These are phyloP conservation scores for Cyprinodon brontotheroides DNA, from an alignment of 2,113 vertebrate species.

Conservation along the genomic window DNA sequence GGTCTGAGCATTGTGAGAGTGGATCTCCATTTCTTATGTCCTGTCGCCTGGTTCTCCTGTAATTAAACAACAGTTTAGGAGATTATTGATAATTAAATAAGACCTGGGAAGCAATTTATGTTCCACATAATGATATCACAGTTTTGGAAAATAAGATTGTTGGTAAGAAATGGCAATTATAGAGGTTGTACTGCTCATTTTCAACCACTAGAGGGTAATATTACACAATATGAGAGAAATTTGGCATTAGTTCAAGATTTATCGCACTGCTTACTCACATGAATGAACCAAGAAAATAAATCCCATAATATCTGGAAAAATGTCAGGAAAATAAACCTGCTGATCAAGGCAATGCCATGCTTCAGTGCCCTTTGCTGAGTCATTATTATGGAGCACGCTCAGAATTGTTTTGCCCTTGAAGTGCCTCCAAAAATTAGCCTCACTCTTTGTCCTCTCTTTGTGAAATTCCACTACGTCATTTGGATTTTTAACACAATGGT, in stretches of 20 bases:
- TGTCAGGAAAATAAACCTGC: conserved; percentile 44
- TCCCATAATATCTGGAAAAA: conserved; percentile 26
- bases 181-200: conserved; percentile 10
- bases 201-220: conserved; percentile 73
- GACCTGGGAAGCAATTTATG: background rate
- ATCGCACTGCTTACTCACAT: conserved; percentile 38
- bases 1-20: conserved; percentile 94
- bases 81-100: background rate
- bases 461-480: conserved; percentile 31
- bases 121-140: background rate
- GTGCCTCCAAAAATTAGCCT: conserved; percentile 22
- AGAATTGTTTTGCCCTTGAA: conserved; percentile 42
- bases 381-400: conserved; percentile 55
- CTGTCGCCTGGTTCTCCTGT: conserved; percentile 92
- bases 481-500: conserved; percentile 25
- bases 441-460: conserved; percentile 11
- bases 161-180: too few relatives aligned
- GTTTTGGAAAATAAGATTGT: too few relatives aligned
- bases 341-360: conserved; percentile 35
- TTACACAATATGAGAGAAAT: conserved; percentile 35
- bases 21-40: conserved; percentile 98
- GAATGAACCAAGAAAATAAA: conserved; percentile 10
- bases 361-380: conserved; percentile 42
- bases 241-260: conserved; percentile 38
- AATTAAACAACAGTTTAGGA: conserved; percentile 7